phyloP scores from a whole-genome alignment of 2,113 vertebrate genomes.

The Corydoras sp. region DNA sequence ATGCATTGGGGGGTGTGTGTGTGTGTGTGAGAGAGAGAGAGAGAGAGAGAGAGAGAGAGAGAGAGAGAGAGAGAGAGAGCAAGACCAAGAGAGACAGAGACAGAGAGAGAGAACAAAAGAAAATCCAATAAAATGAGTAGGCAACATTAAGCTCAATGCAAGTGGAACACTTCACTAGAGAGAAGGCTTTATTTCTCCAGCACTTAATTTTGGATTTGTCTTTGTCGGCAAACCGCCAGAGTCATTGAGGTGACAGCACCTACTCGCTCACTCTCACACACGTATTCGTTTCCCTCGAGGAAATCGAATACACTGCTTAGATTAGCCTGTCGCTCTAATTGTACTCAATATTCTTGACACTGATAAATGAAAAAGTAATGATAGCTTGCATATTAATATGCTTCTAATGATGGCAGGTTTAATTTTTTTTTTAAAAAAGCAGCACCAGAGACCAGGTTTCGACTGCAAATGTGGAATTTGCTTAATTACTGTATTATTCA shows the following conservation, averaged over 20 bases:
- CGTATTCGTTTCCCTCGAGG: constrained; percentile 51
- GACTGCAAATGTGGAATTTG: constrained; percentile 20
- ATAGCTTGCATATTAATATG: constrained; percentile 41
- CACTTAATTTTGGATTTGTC: constrained; percentile 66
- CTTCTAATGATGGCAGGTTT: constrained; percentile 41
- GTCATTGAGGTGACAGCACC: constrained; percentile 49
- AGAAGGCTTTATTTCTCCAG: constrained; percentile 63
- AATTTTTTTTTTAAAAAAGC: constrained; percentile 26
- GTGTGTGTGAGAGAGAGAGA: constrained; percentile 35
- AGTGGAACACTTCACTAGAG: constrained; percentile 69
- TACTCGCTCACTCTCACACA: constrained; percentile 35
- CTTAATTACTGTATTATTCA: constrained; percentile 21
- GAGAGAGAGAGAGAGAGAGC: constrained; percentile 38
- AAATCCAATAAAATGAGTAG: constrained; percentile 67
- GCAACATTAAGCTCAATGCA: constrained; percentile 66
- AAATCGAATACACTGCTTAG: constrained; percentile 46
- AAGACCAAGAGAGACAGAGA: constrained; percentile 23
- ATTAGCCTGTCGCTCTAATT: constrained; percentile 39
- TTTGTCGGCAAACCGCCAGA: constrained; percentile 54
- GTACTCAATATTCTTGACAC: constrained; percentile 33
- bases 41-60: constrained; percentile 26
- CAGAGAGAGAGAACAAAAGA: constrained; percentile 47
- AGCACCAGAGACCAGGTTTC: constrained; percentile 4
- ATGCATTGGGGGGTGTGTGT: constrained; percentile 4
- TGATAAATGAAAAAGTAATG: constrained; percentile 52